A percentile compares a stretch with the other conserved stretches of the same genome.
Conservation (phyloP, 1,140 invertebrate genomes). For the Ditylenchus dipsaci region DNA sequence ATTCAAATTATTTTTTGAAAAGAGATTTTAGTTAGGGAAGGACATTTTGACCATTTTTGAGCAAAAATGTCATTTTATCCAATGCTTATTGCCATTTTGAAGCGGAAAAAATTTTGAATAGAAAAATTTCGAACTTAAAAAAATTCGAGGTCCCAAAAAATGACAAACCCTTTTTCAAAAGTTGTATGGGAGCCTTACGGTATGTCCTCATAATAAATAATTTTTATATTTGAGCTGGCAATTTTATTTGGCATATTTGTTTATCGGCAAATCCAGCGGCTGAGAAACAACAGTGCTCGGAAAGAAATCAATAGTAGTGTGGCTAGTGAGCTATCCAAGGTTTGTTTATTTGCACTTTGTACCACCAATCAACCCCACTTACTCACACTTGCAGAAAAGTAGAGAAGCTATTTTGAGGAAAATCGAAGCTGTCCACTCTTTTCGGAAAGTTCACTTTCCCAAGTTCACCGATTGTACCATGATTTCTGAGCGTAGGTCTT, state of each 20-base stretch:
- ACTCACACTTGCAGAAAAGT: constrained; percentile 30
- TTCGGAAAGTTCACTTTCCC: constrained; percentile 36
- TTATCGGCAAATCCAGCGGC: constrained; percentile 45
- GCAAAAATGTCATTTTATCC: too few relatives aligned
- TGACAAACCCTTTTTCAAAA: too few relatives aligned
- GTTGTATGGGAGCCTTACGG: too few relatives aligned
- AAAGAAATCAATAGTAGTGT: constrained; percentile 39
- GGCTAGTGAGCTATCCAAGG: constrained; percentile 40
- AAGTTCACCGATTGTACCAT: constrained; percentile 47
- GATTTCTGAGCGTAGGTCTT: constrained; percentile 46
- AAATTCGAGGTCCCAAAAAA: too few relatives aligned
- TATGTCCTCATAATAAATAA: too few relatives aligned
- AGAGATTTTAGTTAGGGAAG: too few relatives aligned
- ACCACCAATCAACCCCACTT: background rate
- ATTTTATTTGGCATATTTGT: constrained; percentile 37
- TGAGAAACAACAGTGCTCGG: constrained; percentile 41
- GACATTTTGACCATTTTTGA: too few relatives aligned
- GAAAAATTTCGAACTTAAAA: too few relatives aligned
- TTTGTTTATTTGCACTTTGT: constrained; percentile 15
- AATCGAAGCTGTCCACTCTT: constrained; percentile 38
- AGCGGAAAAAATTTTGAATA: too few relatives aligned
- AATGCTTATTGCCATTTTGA: too few relatives aligned
- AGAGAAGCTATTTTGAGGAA: constrained; percentile 26
- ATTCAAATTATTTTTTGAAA: too few relatives aligned
- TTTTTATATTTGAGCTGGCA: constrained; percentile 27